Evolutionary conservation across 1,140 invertebrate species (phyloP).

Genomic region (Zophobas atratus): DNA sequence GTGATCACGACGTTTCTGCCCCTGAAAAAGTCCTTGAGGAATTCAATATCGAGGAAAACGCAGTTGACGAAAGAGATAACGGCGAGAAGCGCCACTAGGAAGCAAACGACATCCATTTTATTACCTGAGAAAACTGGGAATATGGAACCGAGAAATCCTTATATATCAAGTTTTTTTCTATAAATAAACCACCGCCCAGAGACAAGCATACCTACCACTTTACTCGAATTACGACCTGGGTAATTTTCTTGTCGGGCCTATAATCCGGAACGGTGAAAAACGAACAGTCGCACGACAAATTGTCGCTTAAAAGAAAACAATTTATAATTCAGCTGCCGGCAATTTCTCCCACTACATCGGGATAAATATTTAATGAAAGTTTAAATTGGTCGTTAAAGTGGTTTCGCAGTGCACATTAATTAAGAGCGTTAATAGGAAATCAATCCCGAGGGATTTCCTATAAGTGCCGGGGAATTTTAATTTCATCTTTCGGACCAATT

Average conservation of each 20-base stretch:
- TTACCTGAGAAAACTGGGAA: slow-evolving; percentile 31
- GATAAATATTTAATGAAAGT: slow-evolving; percentile 39
- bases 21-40: slow-evolving; percentile 32
- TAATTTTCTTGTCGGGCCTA: slow-evolving; percentile 11
- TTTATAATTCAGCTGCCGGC: slow-evolving; percentile 7
- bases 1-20: slow-evolving; percentile 9
- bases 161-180: slow-evolving; percentile 30
- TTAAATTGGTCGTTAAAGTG: slow-evolving; percentile 31
- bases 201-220: slow-evolving; percentile 25
- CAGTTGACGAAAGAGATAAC: slow-evolving; percentile 23
- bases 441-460: slow-evolving; percentile 15
- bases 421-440: slow-evolving; percentile 29
- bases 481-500: not conserved
- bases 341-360: not conserved
- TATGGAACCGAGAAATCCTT: slow-evolving; percentile 3
- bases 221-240: not conserved
- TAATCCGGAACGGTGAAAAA: slow-evolving; percentile 8
- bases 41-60: slow-evolving; percentile 23
- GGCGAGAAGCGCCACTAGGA: slow-evolving; percentile 14
- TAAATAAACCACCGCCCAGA: slow-evolving; percentile 30
- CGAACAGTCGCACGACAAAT: slow-evolving; percentile 6
- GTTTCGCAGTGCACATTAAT: slow-evolving; percentile 28
- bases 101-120: slow-evolving; percentile 34
- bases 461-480: slow-evolving; percentile 16
- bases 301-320: slow-evolving; percentile 3